These are phyloP conservation scores for Drosophila crucigera DNA, from an alignment of 2,888 invertebrate species.

Conservation along the genomic window DNA sequence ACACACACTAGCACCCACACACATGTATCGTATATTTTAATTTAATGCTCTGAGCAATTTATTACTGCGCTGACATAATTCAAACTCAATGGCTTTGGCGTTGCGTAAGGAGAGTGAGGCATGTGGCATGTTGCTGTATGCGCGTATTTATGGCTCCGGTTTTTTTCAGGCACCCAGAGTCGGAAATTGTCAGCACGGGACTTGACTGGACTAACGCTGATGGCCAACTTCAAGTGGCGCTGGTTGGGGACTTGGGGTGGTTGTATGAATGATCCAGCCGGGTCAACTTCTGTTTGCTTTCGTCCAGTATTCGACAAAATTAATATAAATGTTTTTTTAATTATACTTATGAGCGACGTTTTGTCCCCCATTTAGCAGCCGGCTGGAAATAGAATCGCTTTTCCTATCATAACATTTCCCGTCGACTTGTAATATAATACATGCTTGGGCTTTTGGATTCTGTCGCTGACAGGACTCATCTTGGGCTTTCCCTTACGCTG, in stretches of 20 bases:
- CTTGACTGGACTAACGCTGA: conserved; percentile 32
- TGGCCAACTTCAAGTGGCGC: conserved; percentile 33
- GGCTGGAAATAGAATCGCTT: conserved; percentile 39
- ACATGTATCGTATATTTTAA: conserved; percentile 61
- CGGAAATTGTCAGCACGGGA: conserved; percentile 51
- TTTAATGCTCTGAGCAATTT: conserved; percentile 72
- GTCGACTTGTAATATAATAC: conserved; percentile 36
- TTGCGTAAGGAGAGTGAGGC: conserved; percentile 26
- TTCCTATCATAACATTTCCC: conserved; percentile 25
- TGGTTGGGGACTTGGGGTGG: neutral
- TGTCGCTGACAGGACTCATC: conserved; percentile 42
- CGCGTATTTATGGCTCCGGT: conserved; percentile 52
- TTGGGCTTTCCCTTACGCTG: neutral
- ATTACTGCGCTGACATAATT: conserved; percentile 76
- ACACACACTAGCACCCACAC: conserved; percentile 3
- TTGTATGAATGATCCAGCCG: conserved; percentile 4
- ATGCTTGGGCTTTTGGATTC: conserved; percentile 17
- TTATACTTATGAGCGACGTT: conserved; percentile 57
- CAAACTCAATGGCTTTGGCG: conserved; percentile 67
- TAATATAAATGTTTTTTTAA: conserved; percentile 73
- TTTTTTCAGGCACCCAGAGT: conserved; percentile 23
- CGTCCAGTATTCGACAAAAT: conserved; percentile 54
- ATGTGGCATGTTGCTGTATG: conserved; percentile 40
- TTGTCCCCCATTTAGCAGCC: conserved; percentile 28
- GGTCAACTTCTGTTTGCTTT: conserved; percentile 38